Percentiles rank a stretch among this genome's conserved stretches.
These are phyloP conservation scores for Sarotherodon lohbergeri DNA, from an alignment of 2,113 vertebrate genomes.

Conservation along the genomic window DNA sequence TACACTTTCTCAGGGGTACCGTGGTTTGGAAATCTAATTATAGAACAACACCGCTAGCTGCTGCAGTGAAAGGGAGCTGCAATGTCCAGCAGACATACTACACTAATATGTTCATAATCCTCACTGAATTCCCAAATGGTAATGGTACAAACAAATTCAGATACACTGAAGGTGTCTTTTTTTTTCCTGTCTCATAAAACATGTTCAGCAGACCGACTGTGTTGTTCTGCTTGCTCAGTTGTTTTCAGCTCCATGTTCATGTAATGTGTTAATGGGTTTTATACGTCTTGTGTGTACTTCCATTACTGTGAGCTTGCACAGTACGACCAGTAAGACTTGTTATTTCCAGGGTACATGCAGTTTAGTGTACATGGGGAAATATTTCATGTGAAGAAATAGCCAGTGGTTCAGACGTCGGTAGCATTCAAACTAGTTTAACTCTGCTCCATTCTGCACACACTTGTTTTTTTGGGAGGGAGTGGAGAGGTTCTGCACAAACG, in stretches of 20 bases:
- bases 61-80: neutral
- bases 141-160: neutral
- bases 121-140: neutral
- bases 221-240: neutral
- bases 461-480: neutral
- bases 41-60: neutral
- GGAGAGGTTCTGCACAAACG: neutral
- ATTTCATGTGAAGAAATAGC: neutral
- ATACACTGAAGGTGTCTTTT: neutral
- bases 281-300: neutral
- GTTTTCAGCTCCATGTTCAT: neutral
- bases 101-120: neutral
- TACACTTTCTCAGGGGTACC: neutral
- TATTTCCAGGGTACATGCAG: neutral
- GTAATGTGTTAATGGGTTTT: conserved; percentile 8
- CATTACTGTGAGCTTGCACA: neutral
- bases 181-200: neutral
- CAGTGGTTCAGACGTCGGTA: neutral
- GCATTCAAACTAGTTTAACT: neutral
- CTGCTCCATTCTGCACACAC: neutral
- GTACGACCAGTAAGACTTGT: neutral
- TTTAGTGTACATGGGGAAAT: neutral
- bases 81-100: neutral
- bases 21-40: neutral
- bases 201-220: neutral